Percentiles rank a stretch among this genome's conserved stretches.
phyloP scores from a whole-genome alignment of 2,888 invertebrate genomes.

The Tipula helvola region DNA sequence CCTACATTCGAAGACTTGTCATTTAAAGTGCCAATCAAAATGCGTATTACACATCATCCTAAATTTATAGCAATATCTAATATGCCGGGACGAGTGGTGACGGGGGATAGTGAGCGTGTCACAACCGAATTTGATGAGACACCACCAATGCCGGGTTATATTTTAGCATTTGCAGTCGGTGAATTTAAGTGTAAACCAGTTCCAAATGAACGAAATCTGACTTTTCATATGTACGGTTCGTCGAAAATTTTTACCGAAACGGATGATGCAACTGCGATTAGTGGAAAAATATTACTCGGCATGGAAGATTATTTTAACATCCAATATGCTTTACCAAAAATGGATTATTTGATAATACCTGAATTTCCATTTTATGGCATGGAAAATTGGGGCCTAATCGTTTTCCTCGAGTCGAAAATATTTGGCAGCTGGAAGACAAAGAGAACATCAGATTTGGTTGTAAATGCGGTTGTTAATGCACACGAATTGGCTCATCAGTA shows the following conservation, averaged over 20 bases:
- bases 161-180: conserved; percentile 66
- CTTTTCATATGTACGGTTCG: neutral
- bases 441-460: neutral
- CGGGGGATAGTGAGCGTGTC: conserved; percentile 12
- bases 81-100: conserved; percentile 36
- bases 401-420: conserved; percentile 27
- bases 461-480: neutral
- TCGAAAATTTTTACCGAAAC: neutral
- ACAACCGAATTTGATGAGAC: conserved; percentile 35
- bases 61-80: conserved; percentile 29
- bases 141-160: conserved; percentile 59
- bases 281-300: conserved; percentile 53
- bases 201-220: neutral
- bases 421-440: neutral
- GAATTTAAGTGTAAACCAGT: conserved; percentile 33
- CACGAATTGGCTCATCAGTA: neutral
- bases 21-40: conserved; percentile 51
- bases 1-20: conserved; percentile 58
- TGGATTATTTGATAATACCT: conserved; percentile 79
- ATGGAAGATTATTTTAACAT: conserved; percentile 61
- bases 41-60: conserved; percentile 25
- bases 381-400: conserved; percentile 90
- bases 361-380: conserved; percentile 76
- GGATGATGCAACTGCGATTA: conserved; percentile 54
- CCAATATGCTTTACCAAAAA: conserved; percentile 61